Base-by-base conservation (phyloP, 1,140 invertebrate species). In the Drosophila baimaii region DNA sequence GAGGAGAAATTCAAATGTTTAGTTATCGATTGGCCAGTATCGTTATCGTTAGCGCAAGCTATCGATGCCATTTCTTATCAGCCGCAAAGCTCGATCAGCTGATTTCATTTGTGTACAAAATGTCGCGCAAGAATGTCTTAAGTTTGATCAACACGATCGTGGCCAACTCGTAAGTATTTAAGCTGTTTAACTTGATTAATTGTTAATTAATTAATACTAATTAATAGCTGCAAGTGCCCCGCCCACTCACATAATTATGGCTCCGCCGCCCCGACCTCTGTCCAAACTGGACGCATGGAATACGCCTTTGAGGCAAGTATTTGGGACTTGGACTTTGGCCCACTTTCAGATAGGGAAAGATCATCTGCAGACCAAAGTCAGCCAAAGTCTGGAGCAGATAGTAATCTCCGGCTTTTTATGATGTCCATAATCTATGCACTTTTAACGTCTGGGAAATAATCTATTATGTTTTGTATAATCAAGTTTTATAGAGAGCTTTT, bases 291-390 rank as follows among this genome's bases (percentile, higher is more conserved):
- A 5, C 75, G 57, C 49, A 91, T 82, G 52, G 91, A 92, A 54
- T 92, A 92, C 27, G 93, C 94, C 0, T 94, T 94, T 59, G 94
- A 94, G 80, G 91, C 62, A 43, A 70, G 64, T 57, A 9, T 35
- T 12, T 17, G 25, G 10, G 37, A 13, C 10, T 31, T 71, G 69
- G 69, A 72, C 69, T 72, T 72, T 72, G 66, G 27, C 23, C 23
- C 17, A n/a, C 13, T 3, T 27, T 25, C 65, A 55, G 44, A 46
- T 29, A 70, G 37, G 4, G 35, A 23, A 52, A 54, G 5, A 29
- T 39, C 25, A 35, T 35, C 29, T 31, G 1, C 33, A 43, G 59
- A 23, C 19, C 46, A n/a, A 10, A 25, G 27, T 12, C 15, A 25
- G 58, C 9, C 62, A 88, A 77, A 88, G 77, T 77, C 69, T 64